phyloP scores from a whole-genome alignment of 1,140 invertebrate genomes.

The Pteromalus puparum region DNA sequence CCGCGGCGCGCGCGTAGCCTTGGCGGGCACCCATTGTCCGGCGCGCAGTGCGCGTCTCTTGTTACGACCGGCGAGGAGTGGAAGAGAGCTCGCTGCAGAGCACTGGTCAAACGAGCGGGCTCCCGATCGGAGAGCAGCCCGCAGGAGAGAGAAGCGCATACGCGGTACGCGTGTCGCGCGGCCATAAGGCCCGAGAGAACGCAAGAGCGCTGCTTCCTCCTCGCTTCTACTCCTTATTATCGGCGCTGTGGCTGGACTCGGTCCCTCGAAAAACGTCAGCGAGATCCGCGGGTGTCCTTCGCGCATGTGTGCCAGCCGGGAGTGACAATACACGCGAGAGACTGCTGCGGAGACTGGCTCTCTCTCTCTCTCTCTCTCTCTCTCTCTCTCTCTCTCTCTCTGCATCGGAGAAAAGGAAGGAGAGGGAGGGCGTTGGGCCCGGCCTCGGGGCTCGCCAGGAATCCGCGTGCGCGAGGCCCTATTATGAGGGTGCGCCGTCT shows the following conservation, averaged over 20 bases:
- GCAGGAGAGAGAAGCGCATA: conserved; percentile 20
- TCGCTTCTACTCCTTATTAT: conserved; percentile 54
- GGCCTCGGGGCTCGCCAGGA: conserved; percentile 59
- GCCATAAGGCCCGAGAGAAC: conserved; percentile 56
- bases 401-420: background rate
- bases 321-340: background rate
- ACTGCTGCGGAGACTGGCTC: background rate
- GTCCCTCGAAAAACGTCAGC: no score
- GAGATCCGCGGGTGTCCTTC: no score
- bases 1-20: conserved; percentile 65
- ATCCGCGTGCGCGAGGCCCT: conserved; percentile 53
- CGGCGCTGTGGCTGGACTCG: no score
- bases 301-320: background rate
- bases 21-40: conserved; percentile 74
- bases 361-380: background rate
- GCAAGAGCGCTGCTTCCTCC: conserved; percentile 57
- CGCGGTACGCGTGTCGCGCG: conserved; percentile 49
- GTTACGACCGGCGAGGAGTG: conserved; percentile 72
- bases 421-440: conserved; percentile 41
- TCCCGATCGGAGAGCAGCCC: conserved; percentile 6
- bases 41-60: conserved; percentile 61
- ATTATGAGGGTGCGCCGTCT: conserved; percentile 60
- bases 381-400: background rate
- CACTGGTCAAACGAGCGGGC: conserved; percentile 48
- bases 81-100: conserved; percentile 26